Base-by-base conservation (phyloP, 2,888 invertebrate species). In the Eupeodes latifasciatus region DNA sequence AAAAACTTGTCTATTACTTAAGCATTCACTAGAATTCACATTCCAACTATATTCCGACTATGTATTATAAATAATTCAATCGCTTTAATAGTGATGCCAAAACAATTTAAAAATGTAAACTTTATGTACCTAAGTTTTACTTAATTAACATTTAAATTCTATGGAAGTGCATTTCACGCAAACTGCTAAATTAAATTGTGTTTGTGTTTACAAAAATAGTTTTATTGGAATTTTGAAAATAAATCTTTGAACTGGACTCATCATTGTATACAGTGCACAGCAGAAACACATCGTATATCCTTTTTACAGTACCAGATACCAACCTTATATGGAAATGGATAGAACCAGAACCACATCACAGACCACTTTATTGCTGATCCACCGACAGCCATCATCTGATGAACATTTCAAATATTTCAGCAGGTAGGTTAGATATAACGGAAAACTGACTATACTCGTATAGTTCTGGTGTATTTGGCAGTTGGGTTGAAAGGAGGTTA, bases 401-500 rank as follows among this genome's bases (percentile, higher is more conserved):
- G 51, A n/a, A 47, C 19, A 72, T 57, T 57, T 72, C 57, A 72
- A 72, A 57, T 72, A 57, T 14, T 72, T 72, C 66, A 66, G 14
- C 19, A 14, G 47, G 40, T 7, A 49, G 40, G 4, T 40, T 40
- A 4, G 6, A 9, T 40, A 40, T 40, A 9, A 40, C 6, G 3
- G 27, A 27, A 27, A 27, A 27, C 2, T 3, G 27, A 27, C 27
- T 27, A 27, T 40, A 40, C 5, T 40, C 40, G 27, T 27, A 27
- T 27, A 27, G 27, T 14, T 2, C 16, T 66, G 49, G 14, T 12
- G 0, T 11, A 40, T 69, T 69, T 53, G 53, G 53, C 40, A 40
- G 69, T 69, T 4, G 19, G 14, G 71, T 72, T 9, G 19, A 57
- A 47, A 12, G 12, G 12, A 57, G 55, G 9, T 57, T 47, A 14